Conservation (phyloP, 2,888 invertebrate genomes). For the Agriopis marginaria region DNA sequence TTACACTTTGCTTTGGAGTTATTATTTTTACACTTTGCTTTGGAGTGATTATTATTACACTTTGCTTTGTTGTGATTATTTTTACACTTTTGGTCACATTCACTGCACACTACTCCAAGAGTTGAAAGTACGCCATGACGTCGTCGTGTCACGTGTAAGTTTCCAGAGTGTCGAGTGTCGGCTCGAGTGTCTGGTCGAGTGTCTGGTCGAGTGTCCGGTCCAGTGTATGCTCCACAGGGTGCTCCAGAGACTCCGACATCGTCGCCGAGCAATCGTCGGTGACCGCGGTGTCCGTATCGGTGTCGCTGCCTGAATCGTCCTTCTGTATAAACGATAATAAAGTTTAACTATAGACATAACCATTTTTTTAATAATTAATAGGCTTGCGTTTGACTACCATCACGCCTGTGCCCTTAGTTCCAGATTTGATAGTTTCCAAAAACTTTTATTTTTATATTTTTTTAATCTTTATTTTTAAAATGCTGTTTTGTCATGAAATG, state of each 20-base stretch:
- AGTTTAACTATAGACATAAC: too few relatives aligned
- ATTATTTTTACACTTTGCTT: background rate
- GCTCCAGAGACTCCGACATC: conserved; percentile 1
- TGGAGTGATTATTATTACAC: background rate
- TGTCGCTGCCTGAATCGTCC: conserved; percentile 53
- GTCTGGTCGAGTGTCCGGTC: conserved; percentile 4
- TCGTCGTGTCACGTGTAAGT: conserved; percentile 21
- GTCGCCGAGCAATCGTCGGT: conserved; percentile 38
- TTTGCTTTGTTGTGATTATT: background rate
- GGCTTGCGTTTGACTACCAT: too few relatives aligned
- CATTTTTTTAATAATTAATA: too few relatives aligned
- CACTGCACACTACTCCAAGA: background rate
- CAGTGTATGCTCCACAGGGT: background rate
- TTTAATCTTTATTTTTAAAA: too few relatives aligned
- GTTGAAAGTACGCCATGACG: background rate
- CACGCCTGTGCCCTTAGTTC: too few relatives aligned
- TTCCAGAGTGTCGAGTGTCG: background rate
- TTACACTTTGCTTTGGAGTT: too few relatives aligned
- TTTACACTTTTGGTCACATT: background rate
- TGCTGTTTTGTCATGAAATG: too few relatives aligned
- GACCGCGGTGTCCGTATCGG: conserved; percentile 49
- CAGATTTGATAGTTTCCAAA: too few relatives aligned
- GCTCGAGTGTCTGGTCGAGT: background rate
- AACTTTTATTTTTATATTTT: too few relatives aligned
- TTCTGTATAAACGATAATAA: conserved; percentile 48